Evolutionary conservation across 2,797 vertebrate genomes (phyloP), one percentile per base, ranked within the genome.

Genomic region (Tiaroga cobitis): DNA sequence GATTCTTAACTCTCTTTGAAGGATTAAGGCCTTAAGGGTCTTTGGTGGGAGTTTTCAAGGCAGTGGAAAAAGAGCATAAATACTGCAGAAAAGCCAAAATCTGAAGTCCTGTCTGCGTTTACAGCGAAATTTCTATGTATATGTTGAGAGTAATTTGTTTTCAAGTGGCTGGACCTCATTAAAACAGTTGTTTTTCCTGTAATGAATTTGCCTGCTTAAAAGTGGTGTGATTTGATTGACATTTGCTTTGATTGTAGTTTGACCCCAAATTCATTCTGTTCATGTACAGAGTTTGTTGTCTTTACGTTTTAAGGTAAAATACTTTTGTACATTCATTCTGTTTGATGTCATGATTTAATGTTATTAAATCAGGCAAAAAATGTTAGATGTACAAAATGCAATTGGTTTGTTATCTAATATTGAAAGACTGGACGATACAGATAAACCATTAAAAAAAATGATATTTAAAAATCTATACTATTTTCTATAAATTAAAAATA

Each of bases 11-110:
- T 68, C n/a, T 21, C 61, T 68, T 84, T 69, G 61, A 84, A 41
- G 73, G 82, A 84, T 84, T 84, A 56, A n/a, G n/a, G n/a, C n/a
- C n/a, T n/a, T n/a, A n/a, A 16, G 61, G 51, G 63, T 59, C 24
- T 83, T 83, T 77, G 61, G 11, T 56, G 61, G 46, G 82, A 73
- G 37, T 74, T 84, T 84, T 56, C 34, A 59, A 77, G 77, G 46
- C 18, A 77, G n/a, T 1, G 7, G 54, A 19, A 73, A 29, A 32
- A 59, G 32, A 68, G 43, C 16, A 26, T 5, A 67, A 76, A 54
- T 54, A 3, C 6, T 72, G 18, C 6, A 59, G 51, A 13, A 26
- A 61, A 46, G 21, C 51, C 74, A 8, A 18, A 56, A 56, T 77
- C 32, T 37, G 43, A 15, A 43, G 49, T 54, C n/a, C 2, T 34